Evolutionary conservation across 1,140 invertebrate species (phyloP).

Genomic region (Cecropterus lyciades): DNA sequence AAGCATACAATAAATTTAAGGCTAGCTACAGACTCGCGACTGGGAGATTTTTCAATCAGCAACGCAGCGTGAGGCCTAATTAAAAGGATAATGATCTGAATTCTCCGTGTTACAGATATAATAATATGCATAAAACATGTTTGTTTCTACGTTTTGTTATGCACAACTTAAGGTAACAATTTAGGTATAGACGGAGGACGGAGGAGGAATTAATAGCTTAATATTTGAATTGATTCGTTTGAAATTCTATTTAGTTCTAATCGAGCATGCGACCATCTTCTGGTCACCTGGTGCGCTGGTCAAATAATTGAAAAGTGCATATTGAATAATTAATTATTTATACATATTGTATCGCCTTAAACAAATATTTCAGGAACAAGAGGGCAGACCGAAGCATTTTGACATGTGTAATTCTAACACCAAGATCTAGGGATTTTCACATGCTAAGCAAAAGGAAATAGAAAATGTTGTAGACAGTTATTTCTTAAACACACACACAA

Average conservation of each 20-base stretch:
- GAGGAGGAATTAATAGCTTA: constrained; percentile 6
- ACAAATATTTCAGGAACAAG: no score
- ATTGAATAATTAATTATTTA: no score
- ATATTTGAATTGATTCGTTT: background rate
- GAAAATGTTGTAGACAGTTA: no score
- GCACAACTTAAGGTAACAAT: background rate
- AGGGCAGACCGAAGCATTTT: no score
- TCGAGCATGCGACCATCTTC: no score
- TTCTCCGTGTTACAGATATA: constrained; percentile 40
- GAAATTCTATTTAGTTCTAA: background rate
- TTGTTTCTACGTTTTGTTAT: constrained; percentile 32
- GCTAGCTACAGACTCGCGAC: constrained; percentile 34
- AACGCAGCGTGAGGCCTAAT: constrained; percentile 64
- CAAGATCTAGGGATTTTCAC: no score
- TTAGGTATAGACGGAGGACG: constrained; percentile 15
- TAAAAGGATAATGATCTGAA: constrained; percentile 67
- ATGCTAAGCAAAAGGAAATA: no score
- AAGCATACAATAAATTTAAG: constrained; percentile 52
- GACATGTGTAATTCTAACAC: no score
- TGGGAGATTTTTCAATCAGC: constrained; percentile 70
- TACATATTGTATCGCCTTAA: no score
- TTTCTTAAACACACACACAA: no score
- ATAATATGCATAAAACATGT: constrained; percentile 49
- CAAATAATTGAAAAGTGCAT: no score
- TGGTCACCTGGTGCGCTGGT: no score